Base-by-base conservation (phyloP, 2,888 invertebrate genomes). In the Synanthedon vespiformis region DNA sequence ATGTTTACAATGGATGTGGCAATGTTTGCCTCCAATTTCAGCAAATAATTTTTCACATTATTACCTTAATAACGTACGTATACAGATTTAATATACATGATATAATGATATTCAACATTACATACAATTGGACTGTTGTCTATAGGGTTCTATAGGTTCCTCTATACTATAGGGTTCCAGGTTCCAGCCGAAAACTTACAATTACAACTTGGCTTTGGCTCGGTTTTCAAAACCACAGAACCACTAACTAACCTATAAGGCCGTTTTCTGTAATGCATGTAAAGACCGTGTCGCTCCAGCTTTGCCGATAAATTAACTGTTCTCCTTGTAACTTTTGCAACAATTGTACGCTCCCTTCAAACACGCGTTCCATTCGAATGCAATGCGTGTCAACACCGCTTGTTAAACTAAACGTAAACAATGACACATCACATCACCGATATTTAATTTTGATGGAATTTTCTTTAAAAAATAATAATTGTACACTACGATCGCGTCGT, bases 221-320 rank as follows among this genome's bases (percentile, higher is more conserved):
- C 34, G 10, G 34, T 34, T 6, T 34, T 34, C 8, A 34, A 34
- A 34, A 34, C 5, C 22, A 22, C 8, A 34, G 10, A 34, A 34
- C 5, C 22, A 22, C 3, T 34, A 6, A 34, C 34, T 34, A 8
- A 86, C 86, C 86, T 86, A 79, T 87, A 79, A 60, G 87, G 85
- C 63, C 85, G 83, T 76, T 85, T 87, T 77, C 86, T 82, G 84
- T 87, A 86, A 86, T 87, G 85, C 87, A 87, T 87, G 81, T 84
- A 77, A 75, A 77, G 71, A 72, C 77, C 77, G 75, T 85, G 78
- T 61, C 80, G 84, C 85, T 87, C 87, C 87, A 87, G 87, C 75
- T 84, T 86, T 77, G 70, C 80, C 68, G 76, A 71, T 62, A 67
- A 77, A 72, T 34, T 65, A 63, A 70, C 62, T 62, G 59, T 67